Conservation (phyloP, 1,140 invertebrate species). For the Bacillus rossius region DNA sequence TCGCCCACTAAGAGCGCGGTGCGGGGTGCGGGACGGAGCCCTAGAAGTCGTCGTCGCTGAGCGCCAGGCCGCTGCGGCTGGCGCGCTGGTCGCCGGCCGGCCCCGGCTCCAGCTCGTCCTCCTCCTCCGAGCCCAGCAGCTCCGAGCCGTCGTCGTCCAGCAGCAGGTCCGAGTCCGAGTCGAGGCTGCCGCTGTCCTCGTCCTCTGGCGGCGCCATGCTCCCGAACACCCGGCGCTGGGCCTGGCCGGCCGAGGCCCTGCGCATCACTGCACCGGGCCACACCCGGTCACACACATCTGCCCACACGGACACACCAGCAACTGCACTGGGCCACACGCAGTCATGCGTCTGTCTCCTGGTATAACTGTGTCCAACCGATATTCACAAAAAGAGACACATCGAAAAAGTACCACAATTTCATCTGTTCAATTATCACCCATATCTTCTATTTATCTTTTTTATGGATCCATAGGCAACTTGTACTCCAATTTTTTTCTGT, state of each 20-base stretch:
- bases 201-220: conserved; percentile 45
- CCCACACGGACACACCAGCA: conserved; percentile 15
- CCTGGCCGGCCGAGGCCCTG: conserved; percentile 31
- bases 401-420: too few species aligned
- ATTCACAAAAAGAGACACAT: not conserved
- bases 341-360: not conserved
- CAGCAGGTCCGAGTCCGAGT: conserved; percentile 47
- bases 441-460: too few species aligned
- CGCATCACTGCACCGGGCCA: conserved; percentile 18
- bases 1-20: too few species aligned
- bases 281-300: conserved; percentile 11
- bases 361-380: not conserved
- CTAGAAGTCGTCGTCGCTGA: conserved; percentile 14
- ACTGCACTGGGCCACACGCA: not conserved
- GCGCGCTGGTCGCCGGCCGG: not conserved
- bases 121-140: conserved; percentile 12
- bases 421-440: too few species aligned
- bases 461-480: too few species aligned
- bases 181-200: conserved; percentile 38
- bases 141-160: conserved; percentile 41
- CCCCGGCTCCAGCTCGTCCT: conserved; percentile 9
- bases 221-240: conserved; percentile 45
- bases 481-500: too few species aligned
- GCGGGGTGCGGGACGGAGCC: too few species aligned
- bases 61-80: not conserved